phyloP scores from a whole-genome alignment of 1,140 invertebrate genomes.

The Leucophenga varia region DNA sequence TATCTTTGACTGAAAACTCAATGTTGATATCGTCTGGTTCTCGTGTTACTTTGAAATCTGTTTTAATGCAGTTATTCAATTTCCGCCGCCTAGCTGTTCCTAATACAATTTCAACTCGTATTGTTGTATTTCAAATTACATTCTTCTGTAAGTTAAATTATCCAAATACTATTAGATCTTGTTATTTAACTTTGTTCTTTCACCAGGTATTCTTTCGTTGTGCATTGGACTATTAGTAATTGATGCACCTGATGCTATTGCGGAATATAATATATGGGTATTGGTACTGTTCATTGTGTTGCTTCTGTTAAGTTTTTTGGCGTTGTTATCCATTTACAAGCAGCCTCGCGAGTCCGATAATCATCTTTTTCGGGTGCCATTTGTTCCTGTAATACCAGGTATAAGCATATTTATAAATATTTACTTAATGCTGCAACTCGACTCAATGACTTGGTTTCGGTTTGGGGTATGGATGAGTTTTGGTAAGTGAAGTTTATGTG shows the following conservation, averaged over 20 bases:
- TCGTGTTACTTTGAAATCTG: constrained; percentile 27
- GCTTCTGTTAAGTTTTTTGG: constrained; percentile 25
- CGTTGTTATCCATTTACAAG: constrained; percentile 37
- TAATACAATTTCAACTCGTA: constrained; percentile 32
- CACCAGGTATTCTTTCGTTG: constrained; percentile 35
- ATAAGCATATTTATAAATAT: constrained; percentile 72
- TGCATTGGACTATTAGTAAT: constrained; percentile 43
- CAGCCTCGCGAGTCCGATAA: constrained; percentile 36
- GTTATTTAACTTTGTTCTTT: background rate
- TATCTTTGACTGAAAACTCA: constrained; percentile 28
- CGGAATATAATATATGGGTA: constrained; percentile 30
- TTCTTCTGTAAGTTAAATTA: constrained; percentile 33
- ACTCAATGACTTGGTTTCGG: constrained; percentile 70
- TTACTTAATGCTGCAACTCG: constrained; percentile 71
- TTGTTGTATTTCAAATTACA: constrained; percentile 34
- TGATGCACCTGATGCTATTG: constrained; percentile 32
- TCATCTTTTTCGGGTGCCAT: constrained; percentile 62
- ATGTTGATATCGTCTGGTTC: constrained; percentile 29
- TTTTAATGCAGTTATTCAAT: constrained; percentile 40
- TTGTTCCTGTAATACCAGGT: constrained; percentile 71
- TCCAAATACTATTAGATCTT: background rate
- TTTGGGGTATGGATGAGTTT: constrained; percentile 70
- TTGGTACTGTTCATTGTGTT: constrained; percentile 30
- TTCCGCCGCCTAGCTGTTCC: constrained; percentile 29
- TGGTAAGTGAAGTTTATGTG: constrained; percentile 54